Evolutionary conservation across 2,888 invertebrate species (phyloP).

Genomic region (Trissonchulus latispiculum): DNA sequence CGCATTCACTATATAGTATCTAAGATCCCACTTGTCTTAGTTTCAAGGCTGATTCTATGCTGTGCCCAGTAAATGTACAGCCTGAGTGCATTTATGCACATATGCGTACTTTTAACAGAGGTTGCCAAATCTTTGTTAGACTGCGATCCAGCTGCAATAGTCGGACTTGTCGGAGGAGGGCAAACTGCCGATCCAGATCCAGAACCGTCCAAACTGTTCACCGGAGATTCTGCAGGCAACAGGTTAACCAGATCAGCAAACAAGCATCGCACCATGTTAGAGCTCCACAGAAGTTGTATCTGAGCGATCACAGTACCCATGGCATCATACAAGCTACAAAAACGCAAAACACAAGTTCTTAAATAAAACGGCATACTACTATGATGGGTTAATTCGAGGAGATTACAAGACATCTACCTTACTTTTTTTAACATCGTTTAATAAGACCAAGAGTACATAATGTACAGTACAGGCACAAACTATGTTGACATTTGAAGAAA

Average conservation of each 20-base stretch:
- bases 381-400: too few species aligned
- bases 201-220: not conserved
- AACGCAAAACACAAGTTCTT: not conserved
- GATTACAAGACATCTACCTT: too few species aligned
- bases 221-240: conserved; percentile 21
- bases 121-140: conserved; percentile 27
- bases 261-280: conserved; percentile 46
- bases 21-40: too few species aligned
- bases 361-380: too few species aligned
- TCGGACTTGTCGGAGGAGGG: not conserved
- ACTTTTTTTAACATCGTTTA: too few species aligned
- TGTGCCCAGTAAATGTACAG: too few species aligned
- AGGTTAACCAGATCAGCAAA: conserved; percentile 43
- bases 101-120: conserved; percentile 37
- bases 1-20: too few species aligned
- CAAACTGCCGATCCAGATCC: not conserved
- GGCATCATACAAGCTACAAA: conserved; percentile 56
- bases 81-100: too few species aligned
- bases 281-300: conserved; percentile 62
- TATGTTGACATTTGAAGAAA: too few species aligned
- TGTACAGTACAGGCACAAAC: too few species aligned
- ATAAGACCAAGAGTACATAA: too few species aligned
- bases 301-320: conserved; percentile 60
- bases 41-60: too few species aligned
- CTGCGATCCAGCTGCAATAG: not conserved